phyloP scores from a whole-genome alignment of 2,113 vertebrate species.

The Gobio gobio region DNA sequence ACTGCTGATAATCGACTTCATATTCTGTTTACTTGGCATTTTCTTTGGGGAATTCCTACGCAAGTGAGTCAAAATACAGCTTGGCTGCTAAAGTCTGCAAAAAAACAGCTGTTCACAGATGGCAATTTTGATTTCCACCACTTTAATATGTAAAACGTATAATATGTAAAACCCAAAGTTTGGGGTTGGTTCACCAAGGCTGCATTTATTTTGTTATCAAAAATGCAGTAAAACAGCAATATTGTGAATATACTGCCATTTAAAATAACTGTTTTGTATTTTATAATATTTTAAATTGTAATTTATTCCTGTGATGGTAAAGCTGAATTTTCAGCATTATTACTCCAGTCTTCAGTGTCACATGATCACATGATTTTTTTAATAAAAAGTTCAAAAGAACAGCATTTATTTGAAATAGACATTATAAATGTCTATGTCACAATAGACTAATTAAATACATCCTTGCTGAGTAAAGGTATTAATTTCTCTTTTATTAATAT shows the following conservation, averaged over 20 bases:
- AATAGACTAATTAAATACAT: background rate
- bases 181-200: background rate
- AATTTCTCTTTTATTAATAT: background rate
- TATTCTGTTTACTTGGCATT: constrained; percentile 88
- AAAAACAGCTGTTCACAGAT: background rate
- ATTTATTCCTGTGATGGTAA: background rate
- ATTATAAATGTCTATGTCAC: background rate
- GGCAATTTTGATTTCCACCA: background rate
- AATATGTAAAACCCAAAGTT: background rate
- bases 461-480: background rate
- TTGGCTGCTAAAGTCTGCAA: background rate
- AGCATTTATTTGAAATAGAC: background rate
- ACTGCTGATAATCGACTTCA: constrained; percentile 88
- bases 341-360: background rate
- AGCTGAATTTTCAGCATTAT: background rate
- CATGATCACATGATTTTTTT: background rate
- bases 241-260: no score
- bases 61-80: constrained; percentile 77
- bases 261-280: no score
- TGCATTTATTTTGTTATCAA: no score
- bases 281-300: no score
- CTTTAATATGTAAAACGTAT: no score
- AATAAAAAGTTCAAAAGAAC: background rate
- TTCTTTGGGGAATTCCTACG: constrained; percentile 92
- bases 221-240: no score